Evolutionary conservation across 2,113 vertebrate genomes (phyloP).

Genomic region (Channa maculata): DNA sequence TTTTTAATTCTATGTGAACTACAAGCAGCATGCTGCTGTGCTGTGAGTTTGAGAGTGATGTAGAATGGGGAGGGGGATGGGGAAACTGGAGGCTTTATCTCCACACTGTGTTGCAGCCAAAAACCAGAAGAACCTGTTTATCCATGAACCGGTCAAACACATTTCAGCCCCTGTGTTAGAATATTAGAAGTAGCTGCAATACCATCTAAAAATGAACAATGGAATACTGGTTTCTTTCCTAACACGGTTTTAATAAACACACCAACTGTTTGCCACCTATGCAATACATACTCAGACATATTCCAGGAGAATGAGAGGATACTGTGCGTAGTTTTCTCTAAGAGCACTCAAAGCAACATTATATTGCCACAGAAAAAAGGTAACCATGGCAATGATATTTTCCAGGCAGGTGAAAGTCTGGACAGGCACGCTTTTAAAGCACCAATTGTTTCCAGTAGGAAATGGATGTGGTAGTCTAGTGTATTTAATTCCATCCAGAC

Average conservation of each 20-base stretch:
- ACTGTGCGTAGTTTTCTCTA: slow-evolving; percentile 43
- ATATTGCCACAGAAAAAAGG: slow-evolving; percentile 51
- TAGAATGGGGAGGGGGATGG: slow-evolving; percentile 40
- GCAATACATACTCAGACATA: slow-evolving; percentile 22
- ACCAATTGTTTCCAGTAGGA: slow-evolving; percentile 68
- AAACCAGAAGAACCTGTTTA: slow-evolving; percentile 59
- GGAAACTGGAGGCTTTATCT: slow-evolving; percentile 29
- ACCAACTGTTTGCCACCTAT: slow-evolving; percentile 17
- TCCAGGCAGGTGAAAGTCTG: slow-evolving; percentile 64
- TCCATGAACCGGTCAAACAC: slow-evolving; percentile 6
- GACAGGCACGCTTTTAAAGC: slow-evolving; percentile 73
- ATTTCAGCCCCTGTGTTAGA: not conserved
- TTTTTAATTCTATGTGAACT: slow-evolving; percentile 25
- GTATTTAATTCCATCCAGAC: slow-evolving; percentile 40
- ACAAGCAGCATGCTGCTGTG: slow-evolving; percentile 16
- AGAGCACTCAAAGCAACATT: slow-evolving; percentile 62
- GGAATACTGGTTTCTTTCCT: slow-evolving; percentile 19
- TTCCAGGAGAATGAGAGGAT: slow-evolving; percentile 40
- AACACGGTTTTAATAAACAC: slow-evolving; percentile 62
- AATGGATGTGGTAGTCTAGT: slow-evolving; percentile 40
- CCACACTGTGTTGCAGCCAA: slow-evolving; percentile 15
- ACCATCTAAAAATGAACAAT: not conserved
- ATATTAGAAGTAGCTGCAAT: not conserved
- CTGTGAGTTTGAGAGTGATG: not conserved
- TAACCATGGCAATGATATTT: slow-evolving; percentile 71